Evolutionary conservation across 2,113 vertebrate genomes (phyloP).

Genomic region (Proterorhinus semilunaris): DNA sequence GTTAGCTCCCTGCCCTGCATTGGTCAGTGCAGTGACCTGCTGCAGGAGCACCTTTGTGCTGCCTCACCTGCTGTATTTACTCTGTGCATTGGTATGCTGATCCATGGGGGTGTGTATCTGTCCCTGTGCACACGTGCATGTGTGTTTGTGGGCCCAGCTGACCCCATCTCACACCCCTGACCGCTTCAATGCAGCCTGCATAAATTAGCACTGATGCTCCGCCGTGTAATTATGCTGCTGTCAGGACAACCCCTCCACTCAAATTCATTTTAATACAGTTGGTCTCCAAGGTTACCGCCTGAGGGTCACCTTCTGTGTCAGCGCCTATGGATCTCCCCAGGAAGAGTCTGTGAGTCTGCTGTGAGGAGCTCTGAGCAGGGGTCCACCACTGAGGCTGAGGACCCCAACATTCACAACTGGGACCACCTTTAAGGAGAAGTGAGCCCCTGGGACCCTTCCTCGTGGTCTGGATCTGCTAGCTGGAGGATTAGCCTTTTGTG

Average conservation of each 20-base stretch:
- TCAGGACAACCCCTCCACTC: constrained; percentile 92
- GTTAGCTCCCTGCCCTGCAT: not conserved
- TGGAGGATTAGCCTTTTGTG: too few relatives aligned
- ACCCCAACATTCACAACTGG: too few relatives aligned
- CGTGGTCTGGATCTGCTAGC: too few relatives aligned
- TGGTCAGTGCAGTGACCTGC: constrained; percentile 2
- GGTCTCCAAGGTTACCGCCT: constrained; percentile 95
- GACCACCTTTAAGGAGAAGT: too few relatives aligned
- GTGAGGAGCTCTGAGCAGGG: constrained; percentile 12
- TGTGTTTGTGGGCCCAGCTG: constrained; percentile 52
- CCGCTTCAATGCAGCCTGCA: constrained; percentile 91
- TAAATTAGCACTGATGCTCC: constrained; percentile 99
- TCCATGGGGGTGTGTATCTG: constrained; percentile 67
- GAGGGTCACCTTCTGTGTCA: constrained; percentile 97
- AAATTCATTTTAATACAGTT: constrained; percentile 99
- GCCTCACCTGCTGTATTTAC: constrained; percentile 30
- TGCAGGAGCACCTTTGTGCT: not conserved
- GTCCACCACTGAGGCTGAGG: constrained; percentile 1
- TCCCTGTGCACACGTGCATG: constrained; percentile 1
- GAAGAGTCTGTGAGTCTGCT: constrained; percentile 51
- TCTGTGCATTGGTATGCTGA: constrained; percentile 50
- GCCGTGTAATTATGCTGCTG: constrained; percentile 99
- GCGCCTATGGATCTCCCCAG: constrained; percentile 78
- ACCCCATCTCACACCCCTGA: constrained; percentile 84
- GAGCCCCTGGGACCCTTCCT: too few relatives aligned